Conservation (phyloP, 2,113 vertebrate species). For the Coracopsis vasa region DNA sequence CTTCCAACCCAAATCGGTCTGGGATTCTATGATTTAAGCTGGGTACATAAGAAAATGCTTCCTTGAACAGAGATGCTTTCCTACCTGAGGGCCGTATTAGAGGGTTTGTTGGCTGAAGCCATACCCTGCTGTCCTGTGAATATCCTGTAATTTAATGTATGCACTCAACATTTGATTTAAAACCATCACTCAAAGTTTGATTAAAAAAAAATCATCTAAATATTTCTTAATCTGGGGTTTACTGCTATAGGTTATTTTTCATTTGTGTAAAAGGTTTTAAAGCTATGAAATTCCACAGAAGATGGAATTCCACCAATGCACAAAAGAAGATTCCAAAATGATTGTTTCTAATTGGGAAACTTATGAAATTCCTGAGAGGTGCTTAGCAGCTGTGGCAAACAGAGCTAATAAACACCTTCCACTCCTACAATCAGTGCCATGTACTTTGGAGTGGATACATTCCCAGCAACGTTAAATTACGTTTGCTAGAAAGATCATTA, state of each 20-base stretch:
- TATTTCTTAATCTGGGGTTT: background rate
- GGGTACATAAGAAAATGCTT: background rate
- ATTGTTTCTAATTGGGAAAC: background rate
- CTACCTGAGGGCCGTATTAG: fast-evolving
- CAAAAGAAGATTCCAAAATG: background rate
- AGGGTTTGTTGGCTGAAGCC: background rate
- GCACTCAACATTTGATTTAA: background rate
- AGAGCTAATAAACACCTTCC: slow-evolving; percentile 1
- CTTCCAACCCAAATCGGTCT: background rate
- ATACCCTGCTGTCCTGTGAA: background rate
- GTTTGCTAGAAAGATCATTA: slow-evolving; percentile 47
- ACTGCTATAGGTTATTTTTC: background rate
- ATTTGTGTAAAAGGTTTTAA: background rate
- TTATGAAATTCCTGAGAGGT: background rate
- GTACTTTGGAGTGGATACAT: background rate
- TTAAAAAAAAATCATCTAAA: background rate
- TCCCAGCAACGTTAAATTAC: background rate
- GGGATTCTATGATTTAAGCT: background rate
- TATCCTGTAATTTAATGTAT: background rate
- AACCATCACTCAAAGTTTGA: background rate
- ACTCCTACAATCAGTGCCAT: background rate
- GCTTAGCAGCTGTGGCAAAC: background rate
- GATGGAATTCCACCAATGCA: background rate
- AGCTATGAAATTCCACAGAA: background rate
- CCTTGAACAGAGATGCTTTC: background rate